These are phyloP conservation scores for Popillia japonica DNA, from an alignment of 1,140 invertebrate species.

Conservation along the genomic window DNA sequence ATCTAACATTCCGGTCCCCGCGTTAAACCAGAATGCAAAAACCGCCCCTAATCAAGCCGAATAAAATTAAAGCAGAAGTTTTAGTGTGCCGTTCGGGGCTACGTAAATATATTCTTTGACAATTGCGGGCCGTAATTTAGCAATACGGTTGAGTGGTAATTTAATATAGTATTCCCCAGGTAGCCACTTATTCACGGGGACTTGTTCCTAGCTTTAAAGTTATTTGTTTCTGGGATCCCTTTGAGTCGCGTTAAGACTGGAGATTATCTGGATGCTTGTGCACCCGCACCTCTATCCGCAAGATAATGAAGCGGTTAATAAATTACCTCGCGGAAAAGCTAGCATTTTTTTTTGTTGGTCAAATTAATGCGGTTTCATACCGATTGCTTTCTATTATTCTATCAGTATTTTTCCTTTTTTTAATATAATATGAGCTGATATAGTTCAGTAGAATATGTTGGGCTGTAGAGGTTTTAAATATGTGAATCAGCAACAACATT, in stretches of 20 bases:
- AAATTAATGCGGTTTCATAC: background rate
- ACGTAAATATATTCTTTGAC: conserved; percentile 30
- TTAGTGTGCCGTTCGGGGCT: background rate
- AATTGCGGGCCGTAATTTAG: conserved; percentile 23
- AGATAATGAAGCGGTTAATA: conserved; percentile 22
- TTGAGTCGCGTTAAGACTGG: conserved; percentile 21
- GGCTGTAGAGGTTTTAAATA: too few relatives aligned
- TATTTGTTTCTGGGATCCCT: conserved; percentile 31
- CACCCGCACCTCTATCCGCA: background rate
- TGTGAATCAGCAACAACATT: too few relatives aligned
- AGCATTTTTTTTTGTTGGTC: background rate
- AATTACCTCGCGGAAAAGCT: background rate
- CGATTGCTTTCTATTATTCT: too few relatives aligned
- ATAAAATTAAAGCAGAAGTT: conserved; percentile 25
- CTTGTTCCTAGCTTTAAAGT: conserved; percentile 31
- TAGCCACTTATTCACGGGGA: conserved; percentile 25
- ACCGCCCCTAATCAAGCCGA: conserved; percentile 23
- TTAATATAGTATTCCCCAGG: conserved; percentile 32
- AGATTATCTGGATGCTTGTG: background rate
- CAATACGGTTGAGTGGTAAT: conserved; percentile 31
- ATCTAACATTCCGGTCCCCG: background rate
- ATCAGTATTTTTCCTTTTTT: too few relatives aligned
- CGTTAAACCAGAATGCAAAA: conserved; percentile 11
- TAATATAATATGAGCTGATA: too few relatives aligned
- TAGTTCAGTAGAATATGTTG: too few relatives aligned